Percentiles rank a stretch among this genome's conserved stretches.
Conservation (phyloP, 2,113 vertebrate genomes). For the Penelope pileata region DNA sequence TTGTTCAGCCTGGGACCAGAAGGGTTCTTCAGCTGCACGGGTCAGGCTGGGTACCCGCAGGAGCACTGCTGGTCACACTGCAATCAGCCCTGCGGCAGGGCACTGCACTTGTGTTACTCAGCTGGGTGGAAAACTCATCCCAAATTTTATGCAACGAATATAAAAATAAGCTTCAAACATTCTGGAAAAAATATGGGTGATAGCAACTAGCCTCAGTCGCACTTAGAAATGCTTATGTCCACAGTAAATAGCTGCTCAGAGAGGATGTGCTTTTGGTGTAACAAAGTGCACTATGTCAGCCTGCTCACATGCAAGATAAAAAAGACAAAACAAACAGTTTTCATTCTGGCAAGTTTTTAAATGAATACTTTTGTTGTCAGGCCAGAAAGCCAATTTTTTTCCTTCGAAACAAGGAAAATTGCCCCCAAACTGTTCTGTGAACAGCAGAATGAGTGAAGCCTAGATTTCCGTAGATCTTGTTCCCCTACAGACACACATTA, state of each 20-base stretch:
- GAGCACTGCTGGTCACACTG: neutral
- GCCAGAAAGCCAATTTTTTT: neutral
- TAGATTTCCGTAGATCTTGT: neutral
- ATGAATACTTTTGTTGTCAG: constrained; percentile 14
- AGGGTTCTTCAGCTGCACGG: neutral
- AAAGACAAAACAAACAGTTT: neutral
- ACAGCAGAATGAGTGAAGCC: neutral
- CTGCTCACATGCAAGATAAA: constrained; percentile 24
- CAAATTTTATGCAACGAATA: neutral
- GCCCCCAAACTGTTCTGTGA: neutral
- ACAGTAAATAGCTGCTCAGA: neutral
- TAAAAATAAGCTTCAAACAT: neutral
- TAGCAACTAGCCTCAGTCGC: neutral
- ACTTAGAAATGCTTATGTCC: neutral
- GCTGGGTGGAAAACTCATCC: neutral
- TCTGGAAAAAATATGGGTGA: neutral
- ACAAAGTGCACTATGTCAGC: neutral
- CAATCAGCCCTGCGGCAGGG: neutral
- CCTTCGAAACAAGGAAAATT: neutral
- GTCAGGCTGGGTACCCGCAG: neutral
- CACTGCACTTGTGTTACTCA: neutral
- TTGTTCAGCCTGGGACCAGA: neutral
- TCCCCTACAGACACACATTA: neutral
- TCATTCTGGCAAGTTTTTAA: neutral
- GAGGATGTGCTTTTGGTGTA: neutral